Percentiles rank a stretch among this genome's conserved stretches.
These are phyloP conservation scores for Exephanes ischioxanthus DNA, from an alignment of 2,888 invertebrate genomes.

Conservation along the genomic window DNA sequence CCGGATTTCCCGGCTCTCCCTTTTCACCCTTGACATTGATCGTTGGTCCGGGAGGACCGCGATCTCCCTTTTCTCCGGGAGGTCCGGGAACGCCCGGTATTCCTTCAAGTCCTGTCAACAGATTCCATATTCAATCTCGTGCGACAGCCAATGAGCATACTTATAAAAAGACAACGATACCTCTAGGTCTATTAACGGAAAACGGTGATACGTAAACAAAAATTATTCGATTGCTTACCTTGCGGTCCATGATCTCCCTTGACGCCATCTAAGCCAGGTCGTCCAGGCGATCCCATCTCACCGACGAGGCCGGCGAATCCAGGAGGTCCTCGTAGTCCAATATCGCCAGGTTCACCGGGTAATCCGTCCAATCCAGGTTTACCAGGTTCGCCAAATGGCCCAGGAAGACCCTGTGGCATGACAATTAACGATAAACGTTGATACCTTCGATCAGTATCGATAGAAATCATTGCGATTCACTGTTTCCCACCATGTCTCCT, in stretches of 20 bases:
- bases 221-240: constrained; percentile 77
- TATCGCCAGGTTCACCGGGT: constrained; percentile 88
- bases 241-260: constrained; percentile 86
- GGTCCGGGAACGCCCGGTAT: constrained; percentile 87
- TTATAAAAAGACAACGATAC: too few species aligned
- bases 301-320: constrained; percentile 91
- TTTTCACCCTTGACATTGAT: constrained; percentile 85
- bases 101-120: constrained; percentile 80
- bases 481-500: constrained; percentile 87
- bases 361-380: constrained; percentile 88
- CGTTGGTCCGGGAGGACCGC: constrained; percentile 86
- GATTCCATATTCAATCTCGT: background rate
- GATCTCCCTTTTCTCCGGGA: constrained; percentile 87
- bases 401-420: constrained; percentile 85
- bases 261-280: constrained; percentile 86
- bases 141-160: background rate
- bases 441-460: background rate
- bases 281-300: constrained; percentile 88
- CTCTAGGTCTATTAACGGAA: background rate
- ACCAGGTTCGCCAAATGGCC: constrained; percentile 87
- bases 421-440: constrained; percentile 9
- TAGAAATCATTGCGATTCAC: constrained; percentile 4
- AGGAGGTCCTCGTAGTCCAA: constrained; percentile 87
- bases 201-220: background rate
- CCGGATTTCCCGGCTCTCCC: constrained; percentile 86